Percentiles rank a stretch among this genome's conserved stretches.
Evolutionary conservation across 2,113 vertebrate genomes (phyloP).

Genomic region (Silurus asotus): DNA sequence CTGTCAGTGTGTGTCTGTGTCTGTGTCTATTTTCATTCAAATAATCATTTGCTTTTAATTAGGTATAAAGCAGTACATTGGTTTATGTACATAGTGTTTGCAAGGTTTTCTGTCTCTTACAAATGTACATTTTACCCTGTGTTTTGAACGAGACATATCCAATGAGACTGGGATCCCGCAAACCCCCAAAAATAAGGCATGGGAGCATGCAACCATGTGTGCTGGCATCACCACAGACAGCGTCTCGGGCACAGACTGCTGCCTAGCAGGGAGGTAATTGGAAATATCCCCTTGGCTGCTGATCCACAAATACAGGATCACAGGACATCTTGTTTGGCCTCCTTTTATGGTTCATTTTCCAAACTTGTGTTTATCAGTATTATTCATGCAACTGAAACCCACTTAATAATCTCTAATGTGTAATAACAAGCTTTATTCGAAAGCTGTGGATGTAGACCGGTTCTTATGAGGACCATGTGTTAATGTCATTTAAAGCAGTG

Average conservation of each 20-base stretch:
- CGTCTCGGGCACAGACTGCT: constrained; percentile 37
- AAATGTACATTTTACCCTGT: background rate
- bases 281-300: constrained; percentile 43
- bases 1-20: background rate
- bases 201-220: background rate
- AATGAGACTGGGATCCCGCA: background rate
- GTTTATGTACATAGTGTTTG: background rate
- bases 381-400: background rate
- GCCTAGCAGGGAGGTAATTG: constrained; percentile 45
- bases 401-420: background rate
- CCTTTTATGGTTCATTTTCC: background rate
- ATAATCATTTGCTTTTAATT: background rate
- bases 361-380: background rate
- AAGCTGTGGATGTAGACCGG: background rate
- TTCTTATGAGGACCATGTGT: background rate
- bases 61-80: background rate
- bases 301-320: background rate
- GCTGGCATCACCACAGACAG: background rate
- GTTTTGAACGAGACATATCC: background rate
- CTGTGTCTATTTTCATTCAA: background rate
- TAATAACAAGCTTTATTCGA: background rate
- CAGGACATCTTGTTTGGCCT: constrained; percentile 1
- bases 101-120: too few relatives aligned
- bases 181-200: background rate
- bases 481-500: background rate